Evolutionary conservation across 2,113 vertebrate genomes (phyloP).

Genomic region (Psammodynastes pulverulentus): DNA sequence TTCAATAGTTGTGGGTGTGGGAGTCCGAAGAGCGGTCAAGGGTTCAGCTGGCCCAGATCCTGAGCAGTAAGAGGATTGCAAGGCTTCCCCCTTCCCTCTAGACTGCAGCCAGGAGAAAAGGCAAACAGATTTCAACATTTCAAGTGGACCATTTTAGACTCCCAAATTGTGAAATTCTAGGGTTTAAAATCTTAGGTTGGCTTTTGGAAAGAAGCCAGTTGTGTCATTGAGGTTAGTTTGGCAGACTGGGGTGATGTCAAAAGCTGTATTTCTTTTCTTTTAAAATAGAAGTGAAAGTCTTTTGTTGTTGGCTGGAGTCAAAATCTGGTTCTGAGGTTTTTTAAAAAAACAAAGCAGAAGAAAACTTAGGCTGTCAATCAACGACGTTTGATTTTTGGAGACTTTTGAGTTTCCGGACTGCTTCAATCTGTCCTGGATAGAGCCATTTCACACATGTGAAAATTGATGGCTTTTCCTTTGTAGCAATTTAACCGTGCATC

Average conservation of each 20-base stretch:
- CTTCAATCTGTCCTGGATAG: not conserved
- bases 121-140: not conserved
- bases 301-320: not conserved
- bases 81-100: not conserved
- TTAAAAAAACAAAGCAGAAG: not conserved
- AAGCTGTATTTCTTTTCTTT: not conserved
- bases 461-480: not conserved
- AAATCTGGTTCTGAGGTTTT: not conserved
- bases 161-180: not conserved
- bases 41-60: not conserved
- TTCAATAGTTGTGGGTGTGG: too few relatives aligned
- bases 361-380: not conserved
- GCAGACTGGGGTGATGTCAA: not conserved
- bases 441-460: not conserved
- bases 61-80: not conserved
- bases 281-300: not conserved
- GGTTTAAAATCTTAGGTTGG: not conserved
- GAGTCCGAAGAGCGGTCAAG: not conserved
- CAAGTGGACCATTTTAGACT: not conserved
- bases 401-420: not conserved
- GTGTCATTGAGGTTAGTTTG: not conserved
- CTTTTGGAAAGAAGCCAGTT: not conserved
- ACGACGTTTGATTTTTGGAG: not conserved
- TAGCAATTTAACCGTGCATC: not conserved
- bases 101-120: not conserved